Evolutionary conservation across 2,797 vertebrate genomes (phyloP), one percentile per base, ranked within the genome.

Genomic region (Sylvia borin): DNA sequence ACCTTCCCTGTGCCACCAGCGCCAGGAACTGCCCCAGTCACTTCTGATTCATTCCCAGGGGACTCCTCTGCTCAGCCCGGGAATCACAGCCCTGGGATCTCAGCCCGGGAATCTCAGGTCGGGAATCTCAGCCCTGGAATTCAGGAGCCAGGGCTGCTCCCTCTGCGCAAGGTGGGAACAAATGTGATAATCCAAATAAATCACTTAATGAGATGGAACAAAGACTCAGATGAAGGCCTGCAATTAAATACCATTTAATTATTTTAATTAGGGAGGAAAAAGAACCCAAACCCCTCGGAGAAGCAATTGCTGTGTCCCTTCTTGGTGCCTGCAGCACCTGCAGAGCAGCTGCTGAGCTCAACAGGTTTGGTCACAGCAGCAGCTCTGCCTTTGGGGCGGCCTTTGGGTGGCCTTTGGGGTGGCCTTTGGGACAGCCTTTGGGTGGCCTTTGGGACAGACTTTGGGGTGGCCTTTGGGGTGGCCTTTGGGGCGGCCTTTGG

Each of bases 171-270:
- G 57, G 71, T 22, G 40, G 67, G 83, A 97, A 88, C 42, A 82
- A 32, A 75, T 3, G 21, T 27, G 31, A 70, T 84, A 88, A 96
- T 81, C 77, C 91, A 93, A 96, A 94, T 85, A 82, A 96, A 48
- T 60, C 76, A 21, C 83, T 77, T 93, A 93, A 94, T 71, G 72
- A 77, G 87, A 93, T 50, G 48, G 47, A 88, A 50, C 54, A 91
- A 95, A 94, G 90, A 45, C 53, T 65, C 75, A 71, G 50, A 57
- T 76, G 79, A 93, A 92, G 32, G 62, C 67, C 87, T 74, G 76
- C 77, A 92, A 97, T 96, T 95, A 97, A 97, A 96, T 91, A 55
- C 10, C 43, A 64, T 67, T 94, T 96, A 90, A 95, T 96, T 95
- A 94, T 96, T 92, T 88, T 92, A 95, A 96, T 95, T 73, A 94